phyloP scores from a whole-genome alignment of 2,888 invertebrate species.

The Drosophila setosimentum region DNA sequence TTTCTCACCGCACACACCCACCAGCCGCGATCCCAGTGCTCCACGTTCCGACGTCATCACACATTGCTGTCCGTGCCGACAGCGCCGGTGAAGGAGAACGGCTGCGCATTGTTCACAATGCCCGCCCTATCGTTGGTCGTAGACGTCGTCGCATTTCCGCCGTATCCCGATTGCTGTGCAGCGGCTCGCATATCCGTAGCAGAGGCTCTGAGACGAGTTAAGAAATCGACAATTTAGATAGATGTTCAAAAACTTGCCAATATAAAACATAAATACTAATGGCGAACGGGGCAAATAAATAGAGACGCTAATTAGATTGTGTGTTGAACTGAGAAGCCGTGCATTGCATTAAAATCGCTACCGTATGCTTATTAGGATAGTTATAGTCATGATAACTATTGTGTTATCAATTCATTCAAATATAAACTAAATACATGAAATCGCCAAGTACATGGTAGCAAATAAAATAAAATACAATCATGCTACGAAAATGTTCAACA shows the following conservation, averaged over 20 bases:
- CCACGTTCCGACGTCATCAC: conserved; percentile 84
- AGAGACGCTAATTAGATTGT: conserved; percentile 15
- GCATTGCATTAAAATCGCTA: conserved; percentile 19
- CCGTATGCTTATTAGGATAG: neutral
- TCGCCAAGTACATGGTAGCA: neutral
- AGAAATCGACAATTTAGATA: conserved; percentile 14
- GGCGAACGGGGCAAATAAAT: conserved; percentile 5
- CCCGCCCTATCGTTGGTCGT: conserved; percentile 89
- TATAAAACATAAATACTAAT: neutral
- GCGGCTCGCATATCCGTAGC: conserved; percentile 92
- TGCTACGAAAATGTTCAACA: neutral
- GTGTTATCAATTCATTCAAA: neutral
- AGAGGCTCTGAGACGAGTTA: conserved; percentile 87
- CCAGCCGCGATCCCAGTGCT: conserved; percentile 34
- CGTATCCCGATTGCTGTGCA: conserved; percentile 79
- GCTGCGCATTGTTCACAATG: conserved; percentile 93
- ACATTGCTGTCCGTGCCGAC: conserved; percentile 89
- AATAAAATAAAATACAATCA: neutral
- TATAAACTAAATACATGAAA: neutral
- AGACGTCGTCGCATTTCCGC: conserved; percentile 73
- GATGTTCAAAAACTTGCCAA: neutral
- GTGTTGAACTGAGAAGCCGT: conserved; percentile 28
- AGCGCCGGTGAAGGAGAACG: conserved; percentile 90
- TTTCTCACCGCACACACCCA: conserved; percentile 75
- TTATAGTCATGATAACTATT: neutral